Percentiles rank a stretch among this genome's conserved stretches.
phyloP scores from a whole-genome alignment of 2,797 vertebrate genomes.

The Chelmon rostratus region DNA sequence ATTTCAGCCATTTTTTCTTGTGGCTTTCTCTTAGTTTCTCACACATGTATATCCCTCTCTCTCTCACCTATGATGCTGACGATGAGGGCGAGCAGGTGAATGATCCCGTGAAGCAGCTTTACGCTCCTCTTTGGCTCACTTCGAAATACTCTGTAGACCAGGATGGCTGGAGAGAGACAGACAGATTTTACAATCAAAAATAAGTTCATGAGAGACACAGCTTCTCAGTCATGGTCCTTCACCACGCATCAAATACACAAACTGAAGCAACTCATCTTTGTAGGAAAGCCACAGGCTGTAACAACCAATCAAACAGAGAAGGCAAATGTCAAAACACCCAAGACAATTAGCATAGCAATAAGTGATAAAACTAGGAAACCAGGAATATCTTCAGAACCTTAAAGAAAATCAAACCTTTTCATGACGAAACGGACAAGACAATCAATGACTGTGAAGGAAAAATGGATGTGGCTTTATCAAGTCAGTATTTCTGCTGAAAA shows the following conservation, averaged over 20 bases:
- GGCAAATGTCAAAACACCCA: neutral
- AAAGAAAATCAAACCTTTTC: too few relatives aligned
- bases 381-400: neutral
- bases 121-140: slow-evolving; percentile 90
- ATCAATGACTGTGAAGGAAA: neutral
- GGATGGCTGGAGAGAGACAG: slow-evolving; percentile 84
- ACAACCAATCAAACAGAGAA: neutral
- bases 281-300: neutral
- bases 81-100: slow-evolving; percentile 90
- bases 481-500: neutral
- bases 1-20: neutral
- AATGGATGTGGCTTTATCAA: neutral
- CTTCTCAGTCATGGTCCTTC: too few relatives aligned
- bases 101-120: slow-evolving; percentile 90
- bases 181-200: neutral
- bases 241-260: neutral
- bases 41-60: neutral
- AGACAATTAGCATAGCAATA: neutral
- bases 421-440: too few relatives aligned
- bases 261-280: neutral
- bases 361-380: neutral
- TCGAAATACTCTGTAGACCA: slow-evolving; percentile 95
- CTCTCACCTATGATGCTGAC: slow-evolving; percentile 90
- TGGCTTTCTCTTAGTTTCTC: neutral
- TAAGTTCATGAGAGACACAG: neutral